Percentiles rank a stretch among this genome's conserved stretches.
Evolutionary conservation across 2,797 vertebrate genomes (phyloP).

Genomic region (Tapera naevia): DNA sequence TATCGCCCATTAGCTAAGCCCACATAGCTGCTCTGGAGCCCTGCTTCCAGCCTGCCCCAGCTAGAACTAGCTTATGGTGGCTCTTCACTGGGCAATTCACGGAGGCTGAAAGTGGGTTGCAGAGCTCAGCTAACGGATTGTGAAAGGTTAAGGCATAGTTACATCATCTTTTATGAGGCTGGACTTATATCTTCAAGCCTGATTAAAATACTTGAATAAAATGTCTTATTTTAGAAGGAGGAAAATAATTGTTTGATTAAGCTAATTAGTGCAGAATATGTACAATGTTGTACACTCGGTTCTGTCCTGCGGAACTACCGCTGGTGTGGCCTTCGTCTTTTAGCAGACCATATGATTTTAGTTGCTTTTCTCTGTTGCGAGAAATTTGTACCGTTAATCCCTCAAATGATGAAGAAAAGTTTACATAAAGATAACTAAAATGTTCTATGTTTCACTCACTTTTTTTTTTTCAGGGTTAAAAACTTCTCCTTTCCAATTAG

Average conservation of each 20-base stretch:
- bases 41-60: background rate
- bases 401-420: background rate
- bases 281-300: background rate
- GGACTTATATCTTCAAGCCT: background rate
- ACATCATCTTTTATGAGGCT: background rate
- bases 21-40: background rate
- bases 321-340: background rate
- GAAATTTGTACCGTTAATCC: background rate
- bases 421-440: background rate
- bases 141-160: background rate
- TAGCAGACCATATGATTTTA: background rate
- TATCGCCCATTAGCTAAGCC: constrained; percentile 24
- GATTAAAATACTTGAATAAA: background rate
- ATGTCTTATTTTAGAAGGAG: background rate
- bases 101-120: background rate
- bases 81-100: background rate
- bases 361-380: background rate
- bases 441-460: background rate
- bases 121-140: background rate
- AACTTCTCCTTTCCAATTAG: background rate
- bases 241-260: background rate
- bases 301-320: background rate
- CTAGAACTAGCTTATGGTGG: background rate
- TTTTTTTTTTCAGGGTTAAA: background rate
- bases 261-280: background rate